Percentiles rank a stretch among this genome's conserved stretches.
phyloP scores from a whole-genome alignment of 2,888 invertebrate genomes.

The Mythimna loreyi region DNA sequence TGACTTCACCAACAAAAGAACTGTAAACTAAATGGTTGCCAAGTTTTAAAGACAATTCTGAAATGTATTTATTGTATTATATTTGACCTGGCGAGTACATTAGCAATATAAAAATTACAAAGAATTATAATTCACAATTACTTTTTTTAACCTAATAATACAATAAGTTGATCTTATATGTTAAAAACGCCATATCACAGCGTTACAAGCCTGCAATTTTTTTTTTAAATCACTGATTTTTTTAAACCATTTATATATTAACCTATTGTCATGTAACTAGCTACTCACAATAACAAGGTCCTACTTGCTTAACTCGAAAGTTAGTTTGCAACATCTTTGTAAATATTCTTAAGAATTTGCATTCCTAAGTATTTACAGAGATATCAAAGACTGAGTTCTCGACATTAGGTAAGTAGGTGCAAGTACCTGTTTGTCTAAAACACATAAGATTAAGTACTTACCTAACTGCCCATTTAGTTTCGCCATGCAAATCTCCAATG shows the following conservation, averaged over 20 bases:
- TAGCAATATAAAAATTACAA: too few species aligned
- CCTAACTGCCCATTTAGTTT: not conserved
- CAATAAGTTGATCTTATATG: too few species aligned
- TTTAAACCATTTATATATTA: not conserved
- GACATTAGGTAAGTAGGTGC: not conserved
- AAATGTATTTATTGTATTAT: too few species aligned
- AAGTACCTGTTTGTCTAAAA: not conserved
- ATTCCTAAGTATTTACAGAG: conserved; percentile 24
- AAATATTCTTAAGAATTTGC: conserved; percentile 36
- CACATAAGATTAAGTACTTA: not conserved
- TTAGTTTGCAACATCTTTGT: conserved; percentile 23
- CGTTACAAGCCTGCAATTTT: too few species aligned
- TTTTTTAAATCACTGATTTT: too few species aligned
- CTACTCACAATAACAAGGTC: not conserved
- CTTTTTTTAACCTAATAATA: too few species aligned
- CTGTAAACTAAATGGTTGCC: too few species aligned
- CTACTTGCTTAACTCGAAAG: conserved; percentile 32
- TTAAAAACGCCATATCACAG: too few species aligned
- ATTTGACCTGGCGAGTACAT: too few species aligned
- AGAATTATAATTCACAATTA: too few species aligned
- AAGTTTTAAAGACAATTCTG: too few species aligned
- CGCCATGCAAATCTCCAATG: not conserved
- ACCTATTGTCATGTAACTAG: not conserved
- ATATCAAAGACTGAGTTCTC: conserved; percentile 10
- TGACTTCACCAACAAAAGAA: too few species aligned